These are phyloP conservation scores for Chloroceryle aenea DNA, from an alignment of 2,113 vertebrate genomes.

Conservation along the genomic window DNA sequence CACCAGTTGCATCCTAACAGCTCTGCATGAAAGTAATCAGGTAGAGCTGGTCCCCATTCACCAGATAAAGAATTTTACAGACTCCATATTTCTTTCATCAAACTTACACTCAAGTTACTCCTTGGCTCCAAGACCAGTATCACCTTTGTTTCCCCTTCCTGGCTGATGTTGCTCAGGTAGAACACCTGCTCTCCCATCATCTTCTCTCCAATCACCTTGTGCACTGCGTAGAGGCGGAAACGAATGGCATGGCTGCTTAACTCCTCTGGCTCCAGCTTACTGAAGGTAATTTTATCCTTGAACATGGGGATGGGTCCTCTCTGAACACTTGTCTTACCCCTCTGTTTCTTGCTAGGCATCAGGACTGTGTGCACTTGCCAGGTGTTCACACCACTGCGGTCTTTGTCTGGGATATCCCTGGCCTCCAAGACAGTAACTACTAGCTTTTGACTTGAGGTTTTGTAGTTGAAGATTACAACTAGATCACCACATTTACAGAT, in stretches of 20 bases:
- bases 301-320: constrained; percentile 85
- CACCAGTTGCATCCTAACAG: background rate
- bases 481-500: constrained; percentile 92
- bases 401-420: constrained; percentile 88
- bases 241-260: constrained; percentile 81
- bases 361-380: constrained; percentile 94
- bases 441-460: constrained; percentile 82
- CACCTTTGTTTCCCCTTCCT: constrained; percentile 76
- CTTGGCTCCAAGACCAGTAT: constrained; percentile 89
- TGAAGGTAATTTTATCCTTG: constrained; percentile 89
- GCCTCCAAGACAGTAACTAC: constrained; percentile 83
- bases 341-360: constrained; percentile 91
- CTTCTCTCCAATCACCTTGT: constrained; percentile 84
- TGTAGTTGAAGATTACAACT: constrained; percentile 85
- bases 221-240: constrained; percentile 92
- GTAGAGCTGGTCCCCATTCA: background rate
- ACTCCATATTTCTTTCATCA: background rate
- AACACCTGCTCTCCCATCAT: constrained; percentile 96
- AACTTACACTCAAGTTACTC: constrained; percentile 89
- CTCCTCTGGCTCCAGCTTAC: constrained; percentile 82
- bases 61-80: background rate
- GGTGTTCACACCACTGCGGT: constrained; percentile 86
- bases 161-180: constrained; percentile 78
- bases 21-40: background rate
- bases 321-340: constrained; percentile 86